phyloP scores from a whole-genome alignment of 2,888 invertebrate species.

The Noctua janthina region DNA sequence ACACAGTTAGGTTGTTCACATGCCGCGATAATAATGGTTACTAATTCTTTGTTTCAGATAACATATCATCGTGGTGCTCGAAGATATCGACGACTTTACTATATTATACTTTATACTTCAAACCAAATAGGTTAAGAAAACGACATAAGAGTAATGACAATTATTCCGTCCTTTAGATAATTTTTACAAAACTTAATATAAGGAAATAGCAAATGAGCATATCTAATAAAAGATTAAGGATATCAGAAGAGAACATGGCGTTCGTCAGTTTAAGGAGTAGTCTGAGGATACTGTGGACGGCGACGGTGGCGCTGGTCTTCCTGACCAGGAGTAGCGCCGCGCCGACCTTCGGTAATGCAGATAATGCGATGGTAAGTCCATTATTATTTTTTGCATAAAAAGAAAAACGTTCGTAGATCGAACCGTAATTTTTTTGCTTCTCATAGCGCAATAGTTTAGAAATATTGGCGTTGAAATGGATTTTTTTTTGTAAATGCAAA shows the following conservation, averaged over 20 bases:
- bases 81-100: slow-evolving; percentile 74
- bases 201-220: slow-evolving; percentile 80
- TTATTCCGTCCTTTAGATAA: slow-evolving; percentile 77
- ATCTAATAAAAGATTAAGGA: slow-evolving; percentile 71
- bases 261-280: slow-evolving; percentile 79
- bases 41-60: slow-evolving; percentile 83
- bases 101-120: slow-evolving; percentile 72
- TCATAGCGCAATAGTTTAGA: slow-evolving; percentile 42
- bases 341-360: slow-evolving; percentile 83
- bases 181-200: slow-evolving; percentile 77
- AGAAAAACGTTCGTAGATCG: slow-evolving; percentile 49
- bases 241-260: slow-evolving; percentile 80
- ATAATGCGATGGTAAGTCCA: slow-evolving; percentile 86
- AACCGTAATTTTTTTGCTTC: slow-evolving; percentile 41
- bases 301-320: slow-evolving; percentile 77
- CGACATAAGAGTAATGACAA: slow-evolving; percentile 77
- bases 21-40: slow-evolving; percentile 43
- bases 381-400: slow-evolving; percentile 34
- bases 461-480: slow-evolving; percentile 61
- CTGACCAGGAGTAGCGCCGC: slow-evolving; percentile 84
- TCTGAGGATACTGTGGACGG: slow-evolving; percentile 82
- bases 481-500: slow-evolving; percentile 45
- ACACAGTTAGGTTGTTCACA: slow-evolving; percentile 29
- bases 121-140: slow-evolving; percentile 75
- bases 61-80: slow-evolving; percentile 72